A percentile compares a stretch with the other conserved stretches of the same genome.
phyloP scores from a whole-genome alignment of 2,888 invertebrate species.

The Theretra japonica region DNA sequence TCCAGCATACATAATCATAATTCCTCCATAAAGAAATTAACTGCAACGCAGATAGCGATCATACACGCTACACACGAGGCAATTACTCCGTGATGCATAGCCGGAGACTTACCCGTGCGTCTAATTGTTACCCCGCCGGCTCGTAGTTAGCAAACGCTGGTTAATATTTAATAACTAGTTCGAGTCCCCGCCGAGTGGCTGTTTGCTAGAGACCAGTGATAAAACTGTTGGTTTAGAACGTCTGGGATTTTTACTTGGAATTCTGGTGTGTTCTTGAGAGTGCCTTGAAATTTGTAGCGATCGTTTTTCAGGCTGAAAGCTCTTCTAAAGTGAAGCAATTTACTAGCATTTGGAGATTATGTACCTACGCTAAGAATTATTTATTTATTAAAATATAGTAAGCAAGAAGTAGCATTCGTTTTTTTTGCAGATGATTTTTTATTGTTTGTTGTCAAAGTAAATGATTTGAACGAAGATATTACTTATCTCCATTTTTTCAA shows the following conservation, averaged over 20 bases:
- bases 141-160: background rate
- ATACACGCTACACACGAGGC: background rate
- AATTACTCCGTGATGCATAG: conserved; percentile 5
- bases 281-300: background rate
- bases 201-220: background rate
- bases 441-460: too few species aligned
- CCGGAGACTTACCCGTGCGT: background rate
- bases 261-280: background rate
- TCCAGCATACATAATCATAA: background rate
- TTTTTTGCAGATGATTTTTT: too few species aligned
- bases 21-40: background rate
- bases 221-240: background rate
- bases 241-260: background rate
- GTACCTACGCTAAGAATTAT: too few species aligned
- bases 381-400: too few species aligned
- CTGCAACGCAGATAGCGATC: background rate
- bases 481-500: too few species aligned
- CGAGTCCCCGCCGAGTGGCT: background rate
- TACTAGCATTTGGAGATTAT: background rate
- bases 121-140: background rate
- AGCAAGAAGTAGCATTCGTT: too few species aligned
- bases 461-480: too few species aligned
- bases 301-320: too few species aligned
- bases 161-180: conserved; percentile 8
- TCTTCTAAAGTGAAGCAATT: background rate